Base-by-base conservation (phyloP, 30 jellyfish, hydroid and myxozoan species). In the Aurelia sp. region DNA sequence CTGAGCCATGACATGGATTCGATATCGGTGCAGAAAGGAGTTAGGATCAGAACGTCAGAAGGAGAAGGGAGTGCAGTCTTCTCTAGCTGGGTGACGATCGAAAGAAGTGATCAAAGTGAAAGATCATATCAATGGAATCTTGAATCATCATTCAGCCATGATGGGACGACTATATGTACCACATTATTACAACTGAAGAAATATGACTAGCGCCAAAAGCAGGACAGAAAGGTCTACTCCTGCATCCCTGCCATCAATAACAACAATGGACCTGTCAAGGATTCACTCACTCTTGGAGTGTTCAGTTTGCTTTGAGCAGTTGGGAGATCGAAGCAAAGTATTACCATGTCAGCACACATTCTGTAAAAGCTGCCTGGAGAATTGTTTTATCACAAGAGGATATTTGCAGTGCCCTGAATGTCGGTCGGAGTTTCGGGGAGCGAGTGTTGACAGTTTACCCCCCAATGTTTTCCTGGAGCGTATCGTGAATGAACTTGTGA, bases 281-380 rank as follows among this genome's bases (percentile, higher is more conserved):
- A 50, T 91, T 31, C 59, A 67, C 30, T 97, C 88, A 51, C 82
- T 87, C 17, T 64, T 92, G 12, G 96, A 92, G 73, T 92, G 98
- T 59, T 41, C 92, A 19, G 73, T 86, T n/a, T 92, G 98, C 76
- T 88, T 74, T 69, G 98, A 92, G 59, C 95, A 48, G 74, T 50
- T 92, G 81, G 88, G 88, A 68, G 97, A 92, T 50, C 88, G 91
- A 71, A 92, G 98, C 73, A 79, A 88, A 74, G 98, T 88, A 9
- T 67, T 92, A 50, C 98, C 98, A 15, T 92, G 98, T 64, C 98
- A 92, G 78, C 98, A 92, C 84, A 92, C 98, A 13, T 80, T 92
- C 66, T 92, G 98, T 59, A 67, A 24, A 58, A 77, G 69, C 62
- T 92, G 98, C 72, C 81, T 92, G 17, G 90, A 79, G 31, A 76